Evolutionary conservation across 2,797 vertebrate species (phyloP).

Genomic region (Cyprinella venusta): DNA sequence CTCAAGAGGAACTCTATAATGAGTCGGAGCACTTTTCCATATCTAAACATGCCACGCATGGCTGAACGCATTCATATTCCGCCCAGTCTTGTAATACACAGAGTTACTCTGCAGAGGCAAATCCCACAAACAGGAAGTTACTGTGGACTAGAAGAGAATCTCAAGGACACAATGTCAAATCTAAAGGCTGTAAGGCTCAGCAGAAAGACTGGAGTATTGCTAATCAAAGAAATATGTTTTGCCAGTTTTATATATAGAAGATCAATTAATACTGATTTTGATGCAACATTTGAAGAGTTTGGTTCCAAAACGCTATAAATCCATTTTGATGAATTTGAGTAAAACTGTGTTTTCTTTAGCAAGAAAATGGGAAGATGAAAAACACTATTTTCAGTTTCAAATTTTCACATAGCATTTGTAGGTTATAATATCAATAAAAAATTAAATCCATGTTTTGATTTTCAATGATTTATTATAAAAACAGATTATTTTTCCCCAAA

Average conservation of each 20-base stretch:
- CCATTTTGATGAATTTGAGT: no score
- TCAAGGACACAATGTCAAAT: slow-evolving; percentile 12
- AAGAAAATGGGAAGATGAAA: no score
- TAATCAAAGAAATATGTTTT: neutral
- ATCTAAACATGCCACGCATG: slow-evolving; percentile 39
- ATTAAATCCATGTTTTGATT: no score
- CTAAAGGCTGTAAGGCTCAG: neutral
- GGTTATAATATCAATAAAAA: no score
- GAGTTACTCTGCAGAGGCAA: slow-evolving; percentile 19
- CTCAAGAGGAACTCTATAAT: slow-evolving; percentile 39
- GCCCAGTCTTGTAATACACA: slow-evolving; percentile 8
- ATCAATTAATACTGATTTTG: neutral
- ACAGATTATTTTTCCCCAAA: no score
- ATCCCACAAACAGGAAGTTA: slow-evolving; percentile 17
- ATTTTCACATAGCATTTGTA: no score
- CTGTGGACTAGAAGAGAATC: neutral
- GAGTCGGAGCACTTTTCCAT: slow-evolving; percentile 39
- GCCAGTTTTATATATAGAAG: neutral
- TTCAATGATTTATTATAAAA: no score
- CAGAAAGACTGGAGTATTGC: neutral
- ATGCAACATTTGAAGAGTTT: neutral
- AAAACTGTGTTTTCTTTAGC: no score
- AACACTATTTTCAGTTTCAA: no score
- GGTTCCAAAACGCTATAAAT: no score
- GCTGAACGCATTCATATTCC: slow-evolving; percentile 35